Conservation (phyloP, 2,888 invertebrate genomes). For the Agrypnus murinus region DNA sequence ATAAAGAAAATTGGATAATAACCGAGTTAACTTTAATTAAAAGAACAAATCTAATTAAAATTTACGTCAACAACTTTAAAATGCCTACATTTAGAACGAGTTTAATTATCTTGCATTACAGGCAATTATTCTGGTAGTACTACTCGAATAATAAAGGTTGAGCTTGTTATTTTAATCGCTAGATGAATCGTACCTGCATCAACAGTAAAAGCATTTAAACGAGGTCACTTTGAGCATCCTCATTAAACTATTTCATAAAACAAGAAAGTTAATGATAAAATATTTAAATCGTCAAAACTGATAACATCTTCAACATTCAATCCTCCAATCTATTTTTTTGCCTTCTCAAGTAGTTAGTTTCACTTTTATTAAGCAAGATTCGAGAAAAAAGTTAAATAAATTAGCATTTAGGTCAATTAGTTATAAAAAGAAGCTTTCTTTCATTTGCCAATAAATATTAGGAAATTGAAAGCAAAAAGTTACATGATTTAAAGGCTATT, state of each 20-base stretch:
- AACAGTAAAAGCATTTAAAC: constrained; percentile 2
- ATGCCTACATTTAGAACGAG: not conserved
- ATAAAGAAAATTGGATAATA: not conserved
- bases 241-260: not conserved
- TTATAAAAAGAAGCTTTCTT: not conserved
- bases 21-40: constrained; percentile 11
- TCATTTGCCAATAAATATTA: not conserved
- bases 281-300: not conserved
- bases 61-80: constrained; percentile 16
- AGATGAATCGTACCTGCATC: not conserved
- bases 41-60: constrained; percentile 6
- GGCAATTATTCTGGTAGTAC: constrained; percentile 9
- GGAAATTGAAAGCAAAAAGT: not conserved
- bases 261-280: not conserved
- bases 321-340: no score
- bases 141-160: constrained; percentile 2
- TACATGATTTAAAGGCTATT: constrained; percentile 3
- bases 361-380: constrained; percentile 11
- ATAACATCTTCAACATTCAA: constrained; percentile 18
- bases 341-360: constrained; percentile 7
- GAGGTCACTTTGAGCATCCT: not conserved
- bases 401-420: constrained; percentile 13
- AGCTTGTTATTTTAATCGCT: not conserved
- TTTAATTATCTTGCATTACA: constrained; percentile 13
- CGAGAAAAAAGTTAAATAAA: no score